Evolutionary conservation across 2,888 invertebrate genomes (phyloP).

Genomic region (Pollenia labialis): DNA sequence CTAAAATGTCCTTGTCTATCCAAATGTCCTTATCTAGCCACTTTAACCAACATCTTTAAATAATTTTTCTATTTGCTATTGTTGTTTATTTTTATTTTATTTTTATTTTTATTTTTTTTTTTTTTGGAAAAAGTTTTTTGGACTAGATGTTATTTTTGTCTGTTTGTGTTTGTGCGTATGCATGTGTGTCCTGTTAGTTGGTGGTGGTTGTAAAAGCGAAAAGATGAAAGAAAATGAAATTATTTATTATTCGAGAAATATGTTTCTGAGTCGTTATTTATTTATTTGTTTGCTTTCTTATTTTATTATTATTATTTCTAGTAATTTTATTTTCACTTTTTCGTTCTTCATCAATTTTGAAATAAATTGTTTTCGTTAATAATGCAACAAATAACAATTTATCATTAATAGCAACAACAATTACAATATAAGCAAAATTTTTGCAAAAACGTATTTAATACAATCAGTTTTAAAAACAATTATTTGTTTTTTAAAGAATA

Average conservation of each 20-base stretch:
- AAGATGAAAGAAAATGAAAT: constrained; percentile 48
- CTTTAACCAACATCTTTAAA: constrained; percentile 26
- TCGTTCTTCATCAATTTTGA: constrained; percentile 41
- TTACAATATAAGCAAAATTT: constrained; percentile 24
- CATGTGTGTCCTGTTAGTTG: not conserved
- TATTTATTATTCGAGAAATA: constrained; percentile 54
- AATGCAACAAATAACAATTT: constrained; percentile 70
- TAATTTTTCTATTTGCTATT: constrained; percentile 29
- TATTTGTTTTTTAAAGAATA: not conserved
- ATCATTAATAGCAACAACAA: constrained; percentile 48
- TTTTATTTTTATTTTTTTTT: not conserved
- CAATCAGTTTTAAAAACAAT: constrained; percentile 4
- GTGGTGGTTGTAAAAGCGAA: not conserved
- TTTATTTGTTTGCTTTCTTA: constrained; percentile 18
- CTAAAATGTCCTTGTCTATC: not conserved
- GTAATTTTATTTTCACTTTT: not conserved
- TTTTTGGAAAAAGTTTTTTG: not conserved
- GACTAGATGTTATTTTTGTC: not conserved
- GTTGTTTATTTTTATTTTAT: not conserved
- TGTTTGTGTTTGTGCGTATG: not conserved
- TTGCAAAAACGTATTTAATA: not conserved
- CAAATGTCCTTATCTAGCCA: constrained; percentile 40
- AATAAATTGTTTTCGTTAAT: constrained; percentile 65
- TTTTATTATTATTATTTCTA: not conserved
- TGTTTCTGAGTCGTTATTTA: constrained; percentile 14